These are phyloP conservation scores for Amazona vittata DNA, from an alignment of 2,113 vertebrate genomes.

Conservation along the genomic window DNA sequence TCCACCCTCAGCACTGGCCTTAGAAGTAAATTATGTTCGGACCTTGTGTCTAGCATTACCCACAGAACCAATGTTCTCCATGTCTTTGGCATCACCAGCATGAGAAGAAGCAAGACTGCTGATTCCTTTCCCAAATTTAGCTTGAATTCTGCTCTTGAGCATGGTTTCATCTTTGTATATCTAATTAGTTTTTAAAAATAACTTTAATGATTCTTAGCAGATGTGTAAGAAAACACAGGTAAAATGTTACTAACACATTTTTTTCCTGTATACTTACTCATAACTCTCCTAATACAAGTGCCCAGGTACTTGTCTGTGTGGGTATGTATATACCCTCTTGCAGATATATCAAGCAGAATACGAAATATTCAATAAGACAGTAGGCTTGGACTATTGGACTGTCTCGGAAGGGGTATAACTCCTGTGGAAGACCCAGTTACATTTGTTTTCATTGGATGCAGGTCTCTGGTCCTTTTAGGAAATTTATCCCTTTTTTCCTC, in stretches of 20 bases:
- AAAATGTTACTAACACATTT: background rate
- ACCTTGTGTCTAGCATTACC: background rate
- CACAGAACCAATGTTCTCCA: background rate
- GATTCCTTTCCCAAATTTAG: background rate
- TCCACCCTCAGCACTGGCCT: background rate
- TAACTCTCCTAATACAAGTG: background rate
- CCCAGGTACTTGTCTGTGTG: background rate
- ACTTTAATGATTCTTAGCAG: background rate
- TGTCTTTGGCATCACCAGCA: rapidly evolving
- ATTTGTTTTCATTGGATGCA: background rate
- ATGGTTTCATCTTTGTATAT: background rate
- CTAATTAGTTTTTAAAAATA: background rate
- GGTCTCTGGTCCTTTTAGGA: background rate
- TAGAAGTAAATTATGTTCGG: background rate
- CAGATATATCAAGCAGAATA: background rate
- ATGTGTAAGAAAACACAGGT: background rate
- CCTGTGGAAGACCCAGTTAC: background rate
- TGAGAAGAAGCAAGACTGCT: background rate
- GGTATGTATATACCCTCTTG: background rate
- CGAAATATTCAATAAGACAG: background rate
- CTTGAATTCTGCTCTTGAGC: background rate
- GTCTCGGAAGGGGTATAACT: background rate
- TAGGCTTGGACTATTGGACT: background rate
- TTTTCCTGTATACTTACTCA: background rate
- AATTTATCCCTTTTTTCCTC: background rate